phyloP scores from a whole-genome alignment of 1,140 invertebrate genomes.

The Antheraea pernyi region DNA sequence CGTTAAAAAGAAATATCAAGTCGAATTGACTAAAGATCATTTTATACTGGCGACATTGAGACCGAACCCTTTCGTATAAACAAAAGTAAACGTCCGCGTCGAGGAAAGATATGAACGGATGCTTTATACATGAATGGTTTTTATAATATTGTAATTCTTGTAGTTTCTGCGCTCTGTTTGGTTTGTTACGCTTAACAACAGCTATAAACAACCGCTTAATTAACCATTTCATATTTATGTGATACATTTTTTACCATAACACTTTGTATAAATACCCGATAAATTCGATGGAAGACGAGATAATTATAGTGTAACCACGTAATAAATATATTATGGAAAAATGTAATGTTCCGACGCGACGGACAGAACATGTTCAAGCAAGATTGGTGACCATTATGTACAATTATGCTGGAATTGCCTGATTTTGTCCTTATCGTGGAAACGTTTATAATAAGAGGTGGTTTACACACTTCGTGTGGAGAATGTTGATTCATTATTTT shows the following conservation, averaged over 20 bases:
- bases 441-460: neutral
- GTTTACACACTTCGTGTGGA: neutral
- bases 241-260: neutral
- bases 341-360: neutral
- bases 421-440: neutral
- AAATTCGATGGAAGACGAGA: neutral
- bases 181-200: neutral
- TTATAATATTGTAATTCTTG: neutral
- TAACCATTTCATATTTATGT: neutral
- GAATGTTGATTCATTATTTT: neutral
- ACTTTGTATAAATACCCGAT: neutral
- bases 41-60: constrained; percentile 8
- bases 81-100: neutral
- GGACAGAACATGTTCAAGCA: neutral
- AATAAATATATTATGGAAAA: neutral
- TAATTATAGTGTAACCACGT: neutral
- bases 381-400: neutral
- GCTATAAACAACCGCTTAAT: neutral
- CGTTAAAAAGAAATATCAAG: neutral
- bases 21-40: constrained; percentile 7
- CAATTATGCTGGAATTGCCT: neutral
- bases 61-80: neutral
- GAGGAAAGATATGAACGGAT: neutral
- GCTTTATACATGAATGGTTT: neutral
- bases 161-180: neutral